phyloP scores from a whole-genome alignment of 2,888 invertebrate species.

The Oegoconia quadripuncta region DNA sequence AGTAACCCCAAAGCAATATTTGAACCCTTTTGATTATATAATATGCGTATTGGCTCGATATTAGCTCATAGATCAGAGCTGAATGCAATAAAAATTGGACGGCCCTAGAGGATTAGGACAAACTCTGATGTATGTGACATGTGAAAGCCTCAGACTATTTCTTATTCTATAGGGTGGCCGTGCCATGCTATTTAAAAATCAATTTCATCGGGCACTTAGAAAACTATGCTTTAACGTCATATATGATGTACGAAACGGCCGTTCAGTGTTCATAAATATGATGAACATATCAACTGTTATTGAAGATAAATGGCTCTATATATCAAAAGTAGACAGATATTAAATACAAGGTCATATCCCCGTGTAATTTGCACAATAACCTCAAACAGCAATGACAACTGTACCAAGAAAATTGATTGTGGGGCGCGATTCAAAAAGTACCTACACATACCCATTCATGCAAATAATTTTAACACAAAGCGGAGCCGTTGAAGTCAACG shows the following conservation, averaged over 20 bases:
- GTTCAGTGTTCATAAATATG: slow-evolving; percentile 42
- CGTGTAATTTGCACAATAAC: slow-evolving; percentile 63
- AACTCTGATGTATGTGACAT: slow-evolving; percentile 74
- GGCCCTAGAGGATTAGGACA: slow-evolving; percentile 69
- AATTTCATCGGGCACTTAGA: slow-evolving; percentile 54
- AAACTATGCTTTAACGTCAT: slow-evolving; percentile 34
- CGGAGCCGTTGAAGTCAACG: slow-evolving; percentile 52
- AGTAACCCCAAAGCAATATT: slow-evolving; percentile 29
- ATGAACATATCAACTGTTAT: slow-evolving; percentile 55
- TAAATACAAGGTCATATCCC: slow-evolving; percentile 52
- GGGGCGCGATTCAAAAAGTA: slow-evolving; percentile 46
- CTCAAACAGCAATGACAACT: slow-evolving; percentile 48
- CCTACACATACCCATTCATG: slow-evolving; percentile 55
- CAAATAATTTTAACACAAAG: slow-evolving; percentile 72
- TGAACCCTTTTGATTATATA: slow-evolving; percentile 49
- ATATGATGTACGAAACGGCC: slow-evolving; percentile 37
- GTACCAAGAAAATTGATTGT: slow-evolving; percentile 36
- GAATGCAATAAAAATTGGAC: slow-evolving; percentile 71
- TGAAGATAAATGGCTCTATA: slow-evolving; percentile 52
- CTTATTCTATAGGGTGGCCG: slow-evolving; percentile 49
- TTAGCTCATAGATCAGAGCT: slow-evolving; percentile 66
- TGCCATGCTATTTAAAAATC: slow-evolving; percentile 61
- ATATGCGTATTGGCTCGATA: slow-evolving; percentile 65
- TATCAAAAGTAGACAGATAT: slow-evolving; percentile 59
- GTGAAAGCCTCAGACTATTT: slow-evolving; percentile 61